phyloP scores from a whole-genome alignment of 2,113 vertebrate genomes.

The Zosterops hypoxanthus region DNA sequence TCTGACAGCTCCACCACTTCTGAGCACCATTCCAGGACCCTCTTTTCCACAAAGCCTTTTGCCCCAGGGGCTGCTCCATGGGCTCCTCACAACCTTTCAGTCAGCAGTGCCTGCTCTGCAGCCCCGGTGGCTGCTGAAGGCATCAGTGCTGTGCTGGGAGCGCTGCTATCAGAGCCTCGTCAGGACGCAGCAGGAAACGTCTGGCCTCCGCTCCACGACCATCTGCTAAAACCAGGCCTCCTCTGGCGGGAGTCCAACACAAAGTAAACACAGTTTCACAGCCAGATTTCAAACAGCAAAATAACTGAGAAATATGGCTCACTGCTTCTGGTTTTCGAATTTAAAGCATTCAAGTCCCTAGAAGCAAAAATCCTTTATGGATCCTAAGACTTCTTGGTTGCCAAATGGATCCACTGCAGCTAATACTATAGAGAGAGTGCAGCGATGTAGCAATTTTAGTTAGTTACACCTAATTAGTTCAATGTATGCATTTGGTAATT shows the following conservation, averaged over 20 bases:
- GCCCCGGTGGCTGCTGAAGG: background rate
- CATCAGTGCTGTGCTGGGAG: background rate
- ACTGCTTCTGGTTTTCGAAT: slow-evolving; percentile 7
- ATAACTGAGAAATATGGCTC: slow-evolving; percentile 53
- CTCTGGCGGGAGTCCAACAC: background rate
- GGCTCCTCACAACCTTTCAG: background rate
- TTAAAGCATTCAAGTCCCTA: background rate
- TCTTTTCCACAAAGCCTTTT: background rate
- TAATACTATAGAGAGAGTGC: background rate
- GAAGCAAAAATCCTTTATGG: background rate
- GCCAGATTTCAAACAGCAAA: slow-evolving; percentile 57
- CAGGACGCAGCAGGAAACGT: slow-evolving; percentile 46
- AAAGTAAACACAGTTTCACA: slow-evolving; percentile 56
- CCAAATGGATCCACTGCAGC: background rate
- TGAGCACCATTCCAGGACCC: background rate
- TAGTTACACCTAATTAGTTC: background rate
- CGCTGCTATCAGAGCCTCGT: background rate
- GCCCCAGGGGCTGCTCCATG: background rate
- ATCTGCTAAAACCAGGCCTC: slow-evolving; percentile 60
- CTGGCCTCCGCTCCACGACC: slow-evolving; percentile 24
- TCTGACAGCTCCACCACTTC: background rate
- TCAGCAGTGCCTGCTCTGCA: background rate
- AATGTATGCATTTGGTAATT: background rate
- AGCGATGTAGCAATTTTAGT: background rate
- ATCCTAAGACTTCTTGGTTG: background rate